Evolutionary conservation across 2,888 invertebrate genomes (phyloP).

Genomic region (Gerosis bhagava): DNA sequence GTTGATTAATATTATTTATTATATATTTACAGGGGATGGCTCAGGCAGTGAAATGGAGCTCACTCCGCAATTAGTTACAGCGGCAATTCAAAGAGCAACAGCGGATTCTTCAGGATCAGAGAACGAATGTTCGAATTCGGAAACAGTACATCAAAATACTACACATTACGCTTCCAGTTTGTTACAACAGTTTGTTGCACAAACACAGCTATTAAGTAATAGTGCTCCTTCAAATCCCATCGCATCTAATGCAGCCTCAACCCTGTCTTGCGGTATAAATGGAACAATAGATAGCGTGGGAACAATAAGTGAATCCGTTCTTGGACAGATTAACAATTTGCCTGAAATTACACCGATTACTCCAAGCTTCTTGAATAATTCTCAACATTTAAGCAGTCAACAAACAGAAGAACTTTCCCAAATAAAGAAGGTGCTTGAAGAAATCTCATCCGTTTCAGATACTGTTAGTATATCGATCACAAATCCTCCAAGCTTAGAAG

Average conservation of each 20-base stretch:
- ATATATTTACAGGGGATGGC: constrained; percentile 72
- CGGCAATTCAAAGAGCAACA: constrained; percentile 88
- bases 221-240: constrained; percentile 62
- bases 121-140: constrained; percentile 83
- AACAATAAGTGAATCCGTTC: constrained; percentile 63
- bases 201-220: constrained; percentile 87
- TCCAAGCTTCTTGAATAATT: constrained; percentile 57
- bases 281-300: constrained; percentile 59
- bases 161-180: constrained; percentile 88
- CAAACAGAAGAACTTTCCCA: constrained; percentile 75
- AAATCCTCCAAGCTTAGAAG: constrained; percentile 67
- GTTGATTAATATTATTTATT: too few relatives aligned
- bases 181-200: constrained; percentile 91
- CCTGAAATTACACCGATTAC: constrained; percentile 64
- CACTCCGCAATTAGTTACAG: constrained; percentile 88
- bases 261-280: constrained; percentile 51
- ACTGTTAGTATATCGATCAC: constrained; percentile 65
- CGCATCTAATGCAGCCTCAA: constrained; percentile 45
- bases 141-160: constrained; percentile 75
- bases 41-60: constrained; percentile 90
- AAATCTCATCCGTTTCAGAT: constrained; percentile 67
- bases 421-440: constrained; percentile 76
- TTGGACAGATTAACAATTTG: constrained; percentile 66
- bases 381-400: constrained; percentile 73
- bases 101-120: constrained; percentile 87